Percentiles rank a stretch among this genome's conserved stretches.
Evolutionary conservation across 2,113 vertebrate genomes (phyloP).

Genomic region (Promerops cafer): DNA sequence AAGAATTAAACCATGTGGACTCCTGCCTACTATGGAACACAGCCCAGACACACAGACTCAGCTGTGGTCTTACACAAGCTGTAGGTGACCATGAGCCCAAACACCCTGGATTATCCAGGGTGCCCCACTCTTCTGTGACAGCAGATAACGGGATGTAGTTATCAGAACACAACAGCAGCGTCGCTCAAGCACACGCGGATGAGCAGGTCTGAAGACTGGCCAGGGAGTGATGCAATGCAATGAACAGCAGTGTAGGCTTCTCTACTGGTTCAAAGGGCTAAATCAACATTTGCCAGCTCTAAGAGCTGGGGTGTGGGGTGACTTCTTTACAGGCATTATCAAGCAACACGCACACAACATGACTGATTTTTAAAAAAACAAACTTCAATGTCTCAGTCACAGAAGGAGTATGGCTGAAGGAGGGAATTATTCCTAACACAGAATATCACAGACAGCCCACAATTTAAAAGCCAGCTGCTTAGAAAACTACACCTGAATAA

Average conservation of each 20-base stretch:
- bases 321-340: background rate
- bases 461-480: background rate
- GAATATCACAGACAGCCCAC: background rate
- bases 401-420: background rate
- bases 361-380: background rate
- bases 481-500: background rate
- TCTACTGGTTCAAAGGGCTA: background rate
- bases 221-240: background rate
- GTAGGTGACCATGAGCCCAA: background rate
- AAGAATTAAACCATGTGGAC: background rate
- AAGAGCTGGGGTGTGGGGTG: background rate
- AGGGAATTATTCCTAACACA: background rate
- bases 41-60: background rate
- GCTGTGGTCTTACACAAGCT: background rate
- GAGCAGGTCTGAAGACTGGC: rapidly evolving
- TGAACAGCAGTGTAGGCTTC: background rate
- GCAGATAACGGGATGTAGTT: background rate
- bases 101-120: background rate
- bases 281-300: background rate
- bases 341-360: background rate
- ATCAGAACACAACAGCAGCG: background rate
- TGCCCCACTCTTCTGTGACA: background rate
- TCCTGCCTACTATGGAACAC: background rate
- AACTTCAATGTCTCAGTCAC: background rate
- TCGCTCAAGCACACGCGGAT: background rate